phyloP scores from a whole-genome alignment of 2,113 vertebrate genomes.

The Naja naja region DNA sequence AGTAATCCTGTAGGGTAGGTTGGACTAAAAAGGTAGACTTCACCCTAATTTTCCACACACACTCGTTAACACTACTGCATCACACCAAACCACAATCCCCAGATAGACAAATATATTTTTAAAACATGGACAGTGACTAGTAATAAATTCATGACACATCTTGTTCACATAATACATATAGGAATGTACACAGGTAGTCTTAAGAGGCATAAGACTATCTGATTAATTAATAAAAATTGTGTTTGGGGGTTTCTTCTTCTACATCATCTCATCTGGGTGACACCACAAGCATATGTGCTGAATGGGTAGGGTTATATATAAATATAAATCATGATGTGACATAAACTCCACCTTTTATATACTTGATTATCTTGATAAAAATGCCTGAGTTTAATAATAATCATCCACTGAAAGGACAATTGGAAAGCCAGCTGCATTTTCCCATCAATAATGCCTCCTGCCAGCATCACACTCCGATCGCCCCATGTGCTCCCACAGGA shows the following conservation, averaged over 20 bases:
- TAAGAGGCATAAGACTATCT: background rate
- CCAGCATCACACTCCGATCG: too few relatives aligned
- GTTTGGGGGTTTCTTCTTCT: background rate
- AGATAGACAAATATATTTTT: background rate
- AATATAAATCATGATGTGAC: background rate
- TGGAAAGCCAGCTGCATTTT: background rate
- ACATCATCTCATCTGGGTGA: background rate
- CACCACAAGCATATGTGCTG: background rate
- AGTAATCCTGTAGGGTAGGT: background rate
- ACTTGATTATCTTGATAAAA: background rate
- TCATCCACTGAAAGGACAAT: background rate
- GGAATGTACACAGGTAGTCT: background rate
- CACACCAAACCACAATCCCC: background rate
- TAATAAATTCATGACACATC: background rate
- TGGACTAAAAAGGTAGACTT: background rate
- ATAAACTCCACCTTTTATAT: background rate
- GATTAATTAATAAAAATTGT: background rate
- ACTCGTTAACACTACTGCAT: background rate
- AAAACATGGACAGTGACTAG: background rate
- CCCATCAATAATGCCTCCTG: too few relatives aligned
- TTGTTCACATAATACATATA: background rate
- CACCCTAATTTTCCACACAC: background rate
- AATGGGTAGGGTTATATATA: background rate
- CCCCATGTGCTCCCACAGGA: too few relatives aligned
- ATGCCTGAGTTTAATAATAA: background rate